Evolutionary conservation across 2,113 vertebrate species (phyloP).

Genomic region (Platysternon megacephalum): DNA sequence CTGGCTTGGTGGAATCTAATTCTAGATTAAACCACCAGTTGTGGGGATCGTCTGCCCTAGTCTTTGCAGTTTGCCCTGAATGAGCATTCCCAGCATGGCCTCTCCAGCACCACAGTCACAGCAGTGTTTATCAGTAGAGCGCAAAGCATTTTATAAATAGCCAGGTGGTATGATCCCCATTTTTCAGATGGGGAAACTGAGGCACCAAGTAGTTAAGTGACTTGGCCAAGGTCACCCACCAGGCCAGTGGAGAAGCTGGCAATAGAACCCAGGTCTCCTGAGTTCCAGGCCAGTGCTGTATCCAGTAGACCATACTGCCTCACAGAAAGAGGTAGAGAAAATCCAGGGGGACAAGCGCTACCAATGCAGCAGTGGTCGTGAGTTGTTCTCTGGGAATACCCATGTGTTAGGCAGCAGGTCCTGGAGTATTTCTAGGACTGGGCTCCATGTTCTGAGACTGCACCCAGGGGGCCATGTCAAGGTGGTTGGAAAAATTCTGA

Average conservation of each 20-base stretch:
- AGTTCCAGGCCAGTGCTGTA: background rate
- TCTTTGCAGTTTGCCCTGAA: no score
- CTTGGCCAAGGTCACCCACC: background rate
- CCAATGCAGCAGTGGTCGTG: background rate
- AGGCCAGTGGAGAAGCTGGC: background rate
- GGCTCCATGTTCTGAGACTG: background rate
- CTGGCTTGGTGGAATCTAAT: no score
- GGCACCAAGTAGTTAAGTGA: background rate
- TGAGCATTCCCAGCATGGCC: no score
- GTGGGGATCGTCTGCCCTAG: no score
- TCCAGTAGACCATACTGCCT: background rate
- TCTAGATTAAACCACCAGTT: no score
- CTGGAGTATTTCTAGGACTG: background rate
- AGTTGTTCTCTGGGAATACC: background rate
- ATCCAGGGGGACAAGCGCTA: background rate
- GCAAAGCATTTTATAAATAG: background rate
- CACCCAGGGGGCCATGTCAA: background rate
- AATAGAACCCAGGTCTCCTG: background rate
- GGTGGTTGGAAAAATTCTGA: background rate
- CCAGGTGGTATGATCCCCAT: background rate
- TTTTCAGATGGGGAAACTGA: background rate
- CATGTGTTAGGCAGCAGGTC: background rate
- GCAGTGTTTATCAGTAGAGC: background rate
- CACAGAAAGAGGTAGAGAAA: background rate
- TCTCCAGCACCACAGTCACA: no score